A percentile compares a stretch with the other conserved stretches of the same genome.
Evolutionary conservation across 2,113 vertebrate species (phyloP).

Genomic region (Mustela nigripes): DNA sequence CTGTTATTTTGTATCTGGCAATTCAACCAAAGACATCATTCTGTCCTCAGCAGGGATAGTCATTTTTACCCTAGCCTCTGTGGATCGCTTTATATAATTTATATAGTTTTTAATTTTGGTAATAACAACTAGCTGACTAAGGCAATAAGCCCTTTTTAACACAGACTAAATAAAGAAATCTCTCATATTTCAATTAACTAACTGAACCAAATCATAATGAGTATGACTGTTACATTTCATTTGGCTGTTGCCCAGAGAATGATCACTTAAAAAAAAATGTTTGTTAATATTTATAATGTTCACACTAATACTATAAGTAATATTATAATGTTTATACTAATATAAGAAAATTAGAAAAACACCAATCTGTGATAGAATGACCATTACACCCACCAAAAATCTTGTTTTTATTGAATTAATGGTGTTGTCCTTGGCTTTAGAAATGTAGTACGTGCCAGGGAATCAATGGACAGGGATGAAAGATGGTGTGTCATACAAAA

Average conservation of each 20-base stretch:
- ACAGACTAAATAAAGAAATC: conserved; percentile 72
- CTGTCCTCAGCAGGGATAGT: conserved; percentile 60
- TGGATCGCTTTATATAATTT: conserved; percentile 72
- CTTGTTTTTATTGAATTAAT: conserved; percentile 1
- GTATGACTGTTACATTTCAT: conserved; percentile 37
- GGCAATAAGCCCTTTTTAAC: conserved; percentile 72
- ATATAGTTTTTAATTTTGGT: conserved; percentile 78
- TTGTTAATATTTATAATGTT: conserved; percentile 70
- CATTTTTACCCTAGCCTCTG: conserved; percentile 67
- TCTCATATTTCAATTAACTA: conserved; percentile 76
- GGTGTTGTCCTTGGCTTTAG: background rate
- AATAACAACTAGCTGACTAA: conserved; percentile 71
- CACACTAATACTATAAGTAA: conserved; percentile 35
- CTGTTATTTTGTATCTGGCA: conserved; percentile 63
- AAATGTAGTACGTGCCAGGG: background rate
- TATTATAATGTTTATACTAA: conserved; percentile 19
- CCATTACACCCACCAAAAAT: background rate
- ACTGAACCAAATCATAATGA: conserved; percentile 1
- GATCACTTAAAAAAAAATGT: conserved; percentile 51
- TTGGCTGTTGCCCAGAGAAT: conserved; percentile 40
- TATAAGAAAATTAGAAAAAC: conserved; percentile 48
- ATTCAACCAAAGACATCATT: conserved; percentile 68
- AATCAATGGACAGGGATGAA: background rate
- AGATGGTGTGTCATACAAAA: background rate
- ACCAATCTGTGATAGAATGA: conserved; percentile 36